These are phyloP conservation scores for Copidosoma aretas DNA, from an alignment of 2,888 invertebrate genomes.

Conservation along the genomic window DNA sequence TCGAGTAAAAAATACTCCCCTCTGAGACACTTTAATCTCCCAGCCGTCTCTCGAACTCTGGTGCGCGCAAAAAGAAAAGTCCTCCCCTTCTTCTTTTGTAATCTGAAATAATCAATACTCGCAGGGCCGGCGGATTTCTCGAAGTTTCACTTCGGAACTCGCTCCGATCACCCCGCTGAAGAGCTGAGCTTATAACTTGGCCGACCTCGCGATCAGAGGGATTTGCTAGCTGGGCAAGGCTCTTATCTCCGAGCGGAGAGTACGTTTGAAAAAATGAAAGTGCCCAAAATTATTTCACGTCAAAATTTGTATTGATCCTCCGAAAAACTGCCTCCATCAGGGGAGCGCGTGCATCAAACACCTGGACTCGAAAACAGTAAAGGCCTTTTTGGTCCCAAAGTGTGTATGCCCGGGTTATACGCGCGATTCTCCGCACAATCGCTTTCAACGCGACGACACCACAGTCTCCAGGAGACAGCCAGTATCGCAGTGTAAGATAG, in stretches of 20 bases:
- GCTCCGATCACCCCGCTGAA: constrained; percentile 13
- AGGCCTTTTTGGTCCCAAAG: background rate
- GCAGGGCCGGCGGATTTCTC: constrained; percentile 1
- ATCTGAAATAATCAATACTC: constrained; percentile 35
- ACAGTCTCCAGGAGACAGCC: background rate
- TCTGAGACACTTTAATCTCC: constrained; percentile 29
- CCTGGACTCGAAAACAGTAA: background rate
- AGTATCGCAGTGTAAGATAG: background rate
- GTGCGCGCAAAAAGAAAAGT: background rate
- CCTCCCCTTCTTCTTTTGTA: constrained; percentile 11
- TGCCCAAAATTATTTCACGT: no score
- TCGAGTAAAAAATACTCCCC: constrained; percentile 26
- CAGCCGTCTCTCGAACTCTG: background rate
- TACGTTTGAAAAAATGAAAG: no score
- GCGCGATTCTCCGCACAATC: constrained; percentile 4
- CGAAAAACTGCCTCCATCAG: no score
- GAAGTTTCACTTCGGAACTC: constrained; percentile 19
- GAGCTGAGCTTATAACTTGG: constrained; percentile 9
- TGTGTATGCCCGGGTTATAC: background rate
- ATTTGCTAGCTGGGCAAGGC: constrained; percentile 10
- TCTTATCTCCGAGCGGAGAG: no score
- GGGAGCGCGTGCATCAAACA: no score
- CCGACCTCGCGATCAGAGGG: background rate
- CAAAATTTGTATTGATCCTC: no score
- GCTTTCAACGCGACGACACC: constrained; percentile 18